Evolutionary conservation across 2,797 vertebrate species (phyloP).

Genomic region (Rhincodon typus): DNA sequence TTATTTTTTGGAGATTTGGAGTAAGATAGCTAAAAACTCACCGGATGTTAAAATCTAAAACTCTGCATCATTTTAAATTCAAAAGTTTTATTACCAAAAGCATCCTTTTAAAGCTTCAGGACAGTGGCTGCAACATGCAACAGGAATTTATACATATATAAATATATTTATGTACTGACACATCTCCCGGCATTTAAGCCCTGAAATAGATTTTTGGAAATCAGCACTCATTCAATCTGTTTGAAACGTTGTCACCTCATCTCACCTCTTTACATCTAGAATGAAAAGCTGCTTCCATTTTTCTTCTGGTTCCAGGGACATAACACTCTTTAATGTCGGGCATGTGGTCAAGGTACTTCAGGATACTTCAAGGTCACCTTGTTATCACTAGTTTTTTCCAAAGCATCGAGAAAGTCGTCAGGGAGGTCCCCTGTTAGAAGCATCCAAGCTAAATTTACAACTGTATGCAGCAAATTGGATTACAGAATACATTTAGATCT

Average conservation of each 20-base stretch:
- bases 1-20: neutral
- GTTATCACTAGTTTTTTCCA: constrained; percentile 66
- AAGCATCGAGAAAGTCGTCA: constrained; percentile 71
- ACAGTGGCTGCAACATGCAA: neutral
- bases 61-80: neutral
- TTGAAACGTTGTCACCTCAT: neutral
- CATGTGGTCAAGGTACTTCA: constrained; percentile 88
- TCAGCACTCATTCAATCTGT: neutral
- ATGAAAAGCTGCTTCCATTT: constrained; percentile 84
- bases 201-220: neutral
- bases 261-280: constrained; percentile 85
- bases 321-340: constrained; percentile 88
- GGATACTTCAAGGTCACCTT: constrained; percentile 85
- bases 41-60: neutral
- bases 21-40: neutral
- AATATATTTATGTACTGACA: neutral
- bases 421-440: constrained; percentile 68
- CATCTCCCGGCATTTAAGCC: neutral
- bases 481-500: neutral
- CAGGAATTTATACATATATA: neutral
- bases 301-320: constrained; percentile 78
- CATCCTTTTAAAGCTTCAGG: neutral
- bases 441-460: neutral
- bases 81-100: neutral
- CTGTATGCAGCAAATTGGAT: neutral